Conservation (phyloP, 2,113 vertebrate genomes). For the Plestiodon gilberti region DNA sequence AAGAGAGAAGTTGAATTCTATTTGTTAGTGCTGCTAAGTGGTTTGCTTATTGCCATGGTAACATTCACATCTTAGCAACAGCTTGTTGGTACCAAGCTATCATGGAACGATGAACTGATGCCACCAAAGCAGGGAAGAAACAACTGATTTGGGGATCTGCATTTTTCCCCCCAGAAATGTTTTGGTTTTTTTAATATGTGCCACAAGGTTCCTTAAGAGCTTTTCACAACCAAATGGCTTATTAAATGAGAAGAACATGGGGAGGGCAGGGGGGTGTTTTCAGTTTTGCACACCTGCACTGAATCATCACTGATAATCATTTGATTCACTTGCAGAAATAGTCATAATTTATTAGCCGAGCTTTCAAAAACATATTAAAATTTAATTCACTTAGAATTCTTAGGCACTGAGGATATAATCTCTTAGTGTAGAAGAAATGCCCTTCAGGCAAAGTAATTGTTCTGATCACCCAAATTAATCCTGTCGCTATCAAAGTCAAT, state of each 20-base stretch:
- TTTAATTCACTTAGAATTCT: neutral
- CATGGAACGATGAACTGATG: constrained; percentile 58
- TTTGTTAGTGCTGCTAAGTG: constrained; percentile 51
- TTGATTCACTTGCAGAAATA: neutral
- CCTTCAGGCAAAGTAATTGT: neutral
- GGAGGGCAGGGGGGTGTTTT: neutral
- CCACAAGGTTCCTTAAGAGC: neutral
- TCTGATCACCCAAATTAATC: neutral
- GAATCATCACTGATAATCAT: constrained; percentile 17
- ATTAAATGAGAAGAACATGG: neutral
- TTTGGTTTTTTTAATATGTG: constrained; percentile 1
- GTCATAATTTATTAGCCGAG: neutral
- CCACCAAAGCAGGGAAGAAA: constrained; percentile 41
- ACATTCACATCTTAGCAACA: constrained; percentile 69
- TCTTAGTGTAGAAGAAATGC: constrained; percentile 11
- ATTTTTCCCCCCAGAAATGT: constrained; percentile 22
- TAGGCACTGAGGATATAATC: neutral
- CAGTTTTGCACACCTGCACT: neutral
- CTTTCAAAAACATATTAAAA: neutral
- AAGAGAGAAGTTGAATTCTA: neutral
- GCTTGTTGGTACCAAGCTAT: constrained; percentile 66
- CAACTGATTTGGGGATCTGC: constrained; percentile 23
- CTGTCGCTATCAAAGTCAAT: neutral
- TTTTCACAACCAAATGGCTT: neutral
- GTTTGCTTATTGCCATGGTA: constrained; percentile 71